Conservation (phyloP, 2,797 vertebrate genomes). For the Micrastur ruficollis region DNA sequence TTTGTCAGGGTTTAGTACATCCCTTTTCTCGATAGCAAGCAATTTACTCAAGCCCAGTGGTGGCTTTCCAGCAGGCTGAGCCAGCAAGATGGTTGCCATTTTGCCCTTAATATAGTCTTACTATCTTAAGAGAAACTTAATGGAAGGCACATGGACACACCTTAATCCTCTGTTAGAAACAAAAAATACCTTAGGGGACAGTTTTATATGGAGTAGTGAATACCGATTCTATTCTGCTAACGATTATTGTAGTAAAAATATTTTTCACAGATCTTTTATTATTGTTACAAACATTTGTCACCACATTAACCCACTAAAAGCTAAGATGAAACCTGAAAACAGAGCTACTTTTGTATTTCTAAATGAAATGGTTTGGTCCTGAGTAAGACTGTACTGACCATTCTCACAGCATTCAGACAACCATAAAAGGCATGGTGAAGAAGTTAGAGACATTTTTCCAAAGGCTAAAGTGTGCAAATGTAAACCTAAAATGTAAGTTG, state of each 20-base stretch:
- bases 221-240: neutral
- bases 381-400: neutral
- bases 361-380: neutral
- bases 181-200: neutral
- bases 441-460: neutral
- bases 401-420: neutral
- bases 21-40: neutral
- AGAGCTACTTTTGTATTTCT: neutral
- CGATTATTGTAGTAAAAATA: neutral
- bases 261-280: neutral
- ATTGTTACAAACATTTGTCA: neutral
- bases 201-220: neutral
- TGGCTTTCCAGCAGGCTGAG: neutral
- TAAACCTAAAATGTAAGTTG: neutral
- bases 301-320: neutral
- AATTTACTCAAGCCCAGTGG: neutral
- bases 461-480: neutral
- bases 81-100: neutral
- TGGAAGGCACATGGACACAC: neutral
- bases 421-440: neutral
- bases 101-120: neutral
- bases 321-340: neutral
- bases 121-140: neutral
- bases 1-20: neutral
- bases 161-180: constrained; percentile 5